Conservation (phyloP, 2,888 invertebrate species). For the Poecilobothrus nobilitatus region DNA sequence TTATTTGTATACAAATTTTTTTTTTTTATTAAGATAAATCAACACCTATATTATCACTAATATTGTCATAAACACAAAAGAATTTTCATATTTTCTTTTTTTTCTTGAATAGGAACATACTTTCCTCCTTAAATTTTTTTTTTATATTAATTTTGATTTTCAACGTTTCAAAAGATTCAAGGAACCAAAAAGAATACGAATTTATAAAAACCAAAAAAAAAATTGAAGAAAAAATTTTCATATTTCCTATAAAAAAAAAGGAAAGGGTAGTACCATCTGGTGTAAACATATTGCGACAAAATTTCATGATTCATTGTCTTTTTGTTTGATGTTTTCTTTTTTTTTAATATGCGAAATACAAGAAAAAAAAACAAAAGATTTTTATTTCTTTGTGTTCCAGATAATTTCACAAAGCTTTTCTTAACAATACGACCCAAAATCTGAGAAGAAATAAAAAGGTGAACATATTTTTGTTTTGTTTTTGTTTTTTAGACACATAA, state of each 20-base stretch:
- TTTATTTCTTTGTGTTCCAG: background rate
- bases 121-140: too few relatives aligned
- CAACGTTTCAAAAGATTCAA: too few relatives aligned
- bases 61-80: too few relatives aligned
- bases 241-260: background rate
- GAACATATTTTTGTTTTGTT: background rate
- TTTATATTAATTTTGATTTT: too few relatives aligned
- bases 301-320: background rate
- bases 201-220: background rate
- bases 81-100: too few relatives aligned
- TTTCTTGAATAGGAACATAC: too few relatives aligned
- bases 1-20: too few relatives aligned
- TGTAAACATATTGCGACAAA: slow-evolving; percentile 1
- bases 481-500: background rate
- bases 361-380: background rate
- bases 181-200: too few relatives aligned
- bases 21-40: too few relatives aligned
- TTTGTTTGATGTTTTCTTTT: background rate
- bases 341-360: background rate
- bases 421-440: background rate
- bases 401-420: background rate
- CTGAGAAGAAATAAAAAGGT: background rate
- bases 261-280: background rate
- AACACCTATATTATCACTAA: too few relatives aligned
- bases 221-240: background rate